A percentile compares a stretch with the other conserved stretches of the same genome.
phyloP scores from a whole-genome alignment of 2,888 invertebrate genomes.

The Tetranychus truncatus region DNA sequence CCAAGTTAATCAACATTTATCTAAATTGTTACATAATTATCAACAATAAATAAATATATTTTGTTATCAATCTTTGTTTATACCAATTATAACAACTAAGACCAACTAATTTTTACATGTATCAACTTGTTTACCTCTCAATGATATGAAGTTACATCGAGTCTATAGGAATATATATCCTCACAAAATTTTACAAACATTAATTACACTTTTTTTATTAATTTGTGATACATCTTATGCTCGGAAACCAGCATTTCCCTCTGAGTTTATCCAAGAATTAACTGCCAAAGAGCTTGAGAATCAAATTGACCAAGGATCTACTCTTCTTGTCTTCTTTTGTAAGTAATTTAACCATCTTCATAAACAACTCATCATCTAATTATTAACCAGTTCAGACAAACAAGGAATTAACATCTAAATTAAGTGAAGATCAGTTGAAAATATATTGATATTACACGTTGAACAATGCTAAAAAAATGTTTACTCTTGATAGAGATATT shows the following conservation, averaged over 20 bases:
- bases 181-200: not conserved
- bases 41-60: not conserved
- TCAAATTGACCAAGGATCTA: conserved; percentile 71
- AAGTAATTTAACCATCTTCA: conserved; percentile 40
- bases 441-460: too few species aligned
- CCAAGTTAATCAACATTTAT: too few species aligned
- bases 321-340: conserved; percentile 90
- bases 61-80: not conserved
- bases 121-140: not conserved
- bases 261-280: conserved; percentile 60
- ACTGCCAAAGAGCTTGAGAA: conserved; percentile 77
- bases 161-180: not conserved
- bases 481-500: too few species aligned
- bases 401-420: too few species aligned
- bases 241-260: conserved; percentile 18
- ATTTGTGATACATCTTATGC: not conserved
- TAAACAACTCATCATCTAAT: not conserved
- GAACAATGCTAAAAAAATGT: too few species aligned
- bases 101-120: not conserved
- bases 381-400: too few species aligned
- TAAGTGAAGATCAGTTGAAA: too few species aligned
- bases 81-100: not conserved
- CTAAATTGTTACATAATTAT: too few species aligned
- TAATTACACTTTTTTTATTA: not conserved
- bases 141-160: not conserved